Conservation (phyloP, 2,888 invertebrate genomes). For the Anticlea derivata region DNA sequence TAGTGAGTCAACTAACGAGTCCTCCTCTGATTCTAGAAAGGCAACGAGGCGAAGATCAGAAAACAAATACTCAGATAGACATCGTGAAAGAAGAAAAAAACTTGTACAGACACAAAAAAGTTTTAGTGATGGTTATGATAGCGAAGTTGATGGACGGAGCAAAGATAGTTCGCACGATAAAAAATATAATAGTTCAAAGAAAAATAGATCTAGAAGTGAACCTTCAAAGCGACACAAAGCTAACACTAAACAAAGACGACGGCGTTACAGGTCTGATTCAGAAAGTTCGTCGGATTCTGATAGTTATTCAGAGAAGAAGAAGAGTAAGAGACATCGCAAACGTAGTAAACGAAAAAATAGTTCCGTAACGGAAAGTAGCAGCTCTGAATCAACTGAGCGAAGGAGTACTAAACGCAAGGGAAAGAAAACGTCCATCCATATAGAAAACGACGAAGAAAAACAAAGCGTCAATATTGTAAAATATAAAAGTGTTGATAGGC, state of each 20-base stretch:
- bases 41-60: conserved; percentile 50
- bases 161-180: conserved; percentile 51
- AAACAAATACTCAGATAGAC: conserved; percentile 56
- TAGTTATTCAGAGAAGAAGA: conserved; percentile 64
- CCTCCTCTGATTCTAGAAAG: conserved; percentile 74
- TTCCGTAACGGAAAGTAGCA: conserved; percentile 71
- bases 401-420: conserved; percentile 71
- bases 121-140: conserved; percentile 80
- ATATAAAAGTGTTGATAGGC: conserved; percentile 58
- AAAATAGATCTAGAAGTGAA: conserved; percentile 78
- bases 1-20: conserved; percentile 68
- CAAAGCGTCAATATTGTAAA: conserved; percentile 78
- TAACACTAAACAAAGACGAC: conserved; percentile 56
- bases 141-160: conserved; percentile 60
- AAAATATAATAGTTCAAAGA: conserved; percentile 58
- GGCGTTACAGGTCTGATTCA: conserved; percentile 60
- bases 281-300: conserved; percentile 66
- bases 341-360: conserved; percentile 70
- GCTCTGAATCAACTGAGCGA: conserved; percentile 72
- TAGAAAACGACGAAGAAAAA: conserved; percentile 70
- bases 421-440: conserved; percentile 77
- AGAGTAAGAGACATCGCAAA: conserved; percentile 70
- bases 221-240: conserved; percentile 64
- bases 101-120: conserved; percentile 68
- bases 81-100: conserved; percentile 65